Evolutionary conservation across 1,140 invertebrate species (phyloP).

Genomic region (Spodoptera frugiperda): DNA sequence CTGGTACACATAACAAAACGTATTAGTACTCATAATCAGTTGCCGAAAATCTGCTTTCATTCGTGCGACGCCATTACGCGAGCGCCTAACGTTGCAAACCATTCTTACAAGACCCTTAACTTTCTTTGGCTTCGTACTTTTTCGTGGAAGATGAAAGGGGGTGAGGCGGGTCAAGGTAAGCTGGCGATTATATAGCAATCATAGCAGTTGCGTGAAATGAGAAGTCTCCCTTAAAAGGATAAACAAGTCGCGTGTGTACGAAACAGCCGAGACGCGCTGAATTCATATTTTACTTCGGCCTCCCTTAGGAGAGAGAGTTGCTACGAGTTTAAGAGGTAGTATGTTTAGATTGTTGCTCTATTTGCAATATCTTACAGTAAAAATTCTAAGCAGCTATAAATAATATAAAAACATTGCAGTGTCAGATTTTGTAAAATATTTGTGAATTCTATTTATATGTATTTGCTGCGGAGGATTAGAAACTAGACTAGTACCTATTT

Average conservation of each 20-base stretch:
- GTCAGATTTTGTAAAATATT: too few species aligned
- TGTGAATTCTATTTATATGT: too few species aligned
- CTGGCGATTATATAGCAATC: conserved; percentile 80
- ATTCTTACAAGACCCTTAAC: conserved; percentile 52
- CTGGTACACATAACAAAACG: conserved; percentile 53
- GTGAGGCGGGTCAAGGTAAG: conserved; percentile 53
- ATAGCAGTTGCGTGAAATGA: conserved; percentile 84
- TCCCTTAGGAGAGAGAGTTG: conserved; percentile 63
- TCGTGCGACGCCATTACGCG: conserved; percentile 60
- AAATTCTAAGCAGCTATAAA: too few species aligned
- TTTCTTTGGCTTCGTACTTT: conserved; percentile 48
- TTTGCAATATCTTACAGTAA: conserved; percentile 20
- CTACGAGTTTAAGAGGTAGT: conserved; percentile 50
- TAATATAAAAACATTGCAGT: too few species aligned
- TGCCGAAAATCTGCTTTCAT: conserved; percentile 66
- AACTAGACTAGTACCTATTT: too few species aligned
- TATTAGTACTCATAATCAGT: conserved; percentile 66
- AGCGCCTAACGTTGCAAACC: conserved; percentile 62
- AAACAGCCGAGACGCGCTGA: conserved; percentile 79
- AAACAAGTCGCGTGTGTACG: conserved; percentile 86
- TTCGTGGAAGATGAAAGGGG: conserved; percentile 24
- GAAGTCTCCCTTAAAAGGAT: conserved; percentile 84
- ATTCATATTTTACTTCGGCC: conserved; percentile 83
- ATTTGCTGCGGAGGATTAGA: too few species aligned
- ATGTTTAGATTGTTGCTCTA: conserved; percentile 53